These are phyloP conservation scores for Trachurus trachurus DNA, from an alignment of 2,797 vertebrate genomes.

Conservation along the genomic window DNA sequence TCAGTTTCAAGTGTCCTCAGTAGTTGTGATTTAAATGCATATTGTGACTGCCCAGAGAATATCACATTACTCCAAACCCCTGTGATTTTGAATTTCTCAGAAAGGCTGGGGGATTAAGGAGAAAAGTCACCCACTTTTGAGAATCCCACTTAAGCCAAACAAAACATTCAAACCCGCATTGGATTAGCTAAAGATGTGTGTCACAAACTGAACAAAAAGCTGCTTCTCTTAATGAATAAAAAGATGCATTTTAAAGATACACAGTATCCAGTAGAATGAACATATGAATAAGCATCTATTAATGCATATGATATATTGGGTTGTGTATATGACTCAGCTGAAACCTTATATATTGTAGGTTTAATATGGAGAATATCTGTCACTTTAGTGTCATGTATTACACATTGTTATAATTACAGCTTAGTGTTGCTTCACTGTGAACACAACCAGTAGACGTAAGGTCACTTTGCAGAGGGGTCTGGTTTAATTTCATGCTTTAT, in stretches of 20 bases:
- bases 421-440: constrained; percentile 31
- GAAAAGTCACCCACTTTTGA: too few species aligned
- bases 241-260: background rate
- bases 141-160: too few species aligned
- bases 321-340: too few species aligned
- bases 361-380: constrained; percentile 6
- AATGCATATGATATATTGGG: too few species aligned
- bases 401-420: background rate
- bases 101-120: background rate
- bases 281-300: too few species aligned
- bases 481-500: constrained; percentile 72
- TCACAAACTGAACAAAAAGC: too few species aligned
- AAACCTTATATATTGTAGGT: too few species aligned
- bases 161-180: too few species aligned
- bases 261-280: too few species aligned
- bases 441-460: constrained; percentile 18
- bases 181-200: too few species aligned
- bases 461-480: constrained; percentile 45
- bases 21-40: constrained; percentile 19
- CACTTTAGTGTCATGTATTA: constrained; percentile 43
- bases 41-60: background rate
- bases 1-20: background rate
- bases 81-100: background rate
- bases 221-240: too few species aligned
- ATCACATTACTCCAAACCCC: too few species aligned